Conservation (phyloP, 2,888 invertebrate genomes). For the Phaonia tiefii region DNA sequence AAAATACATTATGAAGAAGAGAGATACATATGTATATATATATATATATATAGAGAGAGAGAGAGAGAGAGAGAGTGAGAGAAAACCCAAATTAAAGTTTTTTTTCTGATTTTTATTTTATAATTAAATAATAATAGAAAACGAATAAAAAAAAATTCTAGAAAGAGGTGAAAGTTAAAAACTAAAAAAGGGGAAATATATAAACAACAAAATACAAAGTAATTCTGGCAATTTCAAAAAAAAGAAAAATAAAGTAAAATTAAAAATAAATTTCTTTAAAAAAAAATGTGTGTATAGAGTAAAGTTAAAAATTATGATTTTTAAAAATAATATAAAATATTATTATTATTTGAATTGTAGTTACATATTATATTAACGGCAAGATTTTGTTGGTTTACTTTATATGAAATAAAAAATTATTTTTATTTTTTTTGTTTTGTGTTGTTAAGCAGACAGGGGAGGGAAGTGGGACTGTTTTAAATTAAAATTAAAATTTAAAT, state of each 20-base stretch:
- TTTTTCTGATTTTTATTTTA: conserved; percentile 18
- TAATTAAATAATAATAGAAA: conserved; percentile 47
- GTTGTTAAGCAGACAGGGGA: conserved; percentile 6
- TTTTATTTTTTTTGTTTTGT: no score
- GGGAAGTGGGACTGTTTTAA: neutral
- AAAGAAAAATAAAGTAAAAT: conserved; percentile 21
- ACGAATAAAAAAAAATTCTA: conserved; percentile 41
- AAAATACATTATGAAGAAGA: conserved; percentile 37
- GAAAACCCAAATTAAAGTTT: no score
- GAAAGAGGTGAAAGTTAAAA: neutral
- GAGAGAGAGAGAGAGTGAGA: no score
- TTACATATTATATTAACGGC: conserved; percentile 59
- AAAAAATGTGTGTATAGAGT: no score
- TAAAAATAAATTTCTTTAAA: conserved; percentile 14
- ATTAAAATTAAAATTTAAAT: conserved; percentile 35
- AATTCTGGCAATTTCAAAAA: conserved; percentile 18
- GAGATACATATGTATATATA: no score
- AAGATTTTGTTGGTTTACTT: conserved; percentile 54
- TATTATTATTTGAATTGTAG: conserved; percentile 13
- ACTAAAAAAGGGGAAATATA: conserved; percentile 20
- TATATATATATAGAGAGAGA: no score
- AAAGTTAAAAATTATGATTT: neutral
- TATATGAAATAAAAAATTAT: conserved; percentile 49
- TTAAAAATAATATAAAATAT: conserved; percentile 13
- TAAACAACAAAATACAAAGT: conserved; percentile 26